Base-by-base conservation (phyloP, 2,888 invertebrate species). In the Catocala fraxini region DNA sequence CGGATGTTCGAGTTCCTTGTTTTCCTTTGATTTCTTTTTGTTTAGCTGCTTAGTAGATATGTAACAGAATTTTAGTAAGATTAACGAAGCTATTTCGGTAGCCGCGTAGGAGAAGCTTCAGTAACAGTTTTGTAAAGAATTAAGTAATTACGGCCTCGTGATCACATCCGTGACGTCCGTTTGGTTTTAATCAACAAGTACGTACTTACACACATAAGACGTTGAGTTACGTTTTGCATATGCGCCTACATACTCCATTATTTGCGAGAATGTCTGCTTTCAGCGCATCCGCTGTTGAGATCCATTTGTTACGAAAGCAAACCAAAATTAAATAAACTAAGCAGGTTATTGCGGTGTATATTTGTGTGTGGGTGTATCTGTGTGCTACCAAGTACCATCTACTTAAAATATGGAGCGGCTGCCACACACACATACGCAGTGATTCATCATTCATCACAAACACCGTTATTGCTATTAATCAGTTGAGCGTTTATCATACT, bases 111-210 rank as follows among this genome's bases (percentile, higher is more conserved):
- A 57, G 49, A 56, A 58, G 57, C 11, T 61, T 56, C 42, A 41
- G n/a, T n/a, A n/a, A n/a, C 51, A 52, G 61, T 73, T 64, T 59
- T 42, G 55, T 67, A 6, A 52, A 33, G 48, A 56, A 43, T 70
- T 58, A 54, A 59, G 56, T 61, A 71, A 59, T 63, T 42, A 57
- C 54, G 70, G 65, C 68, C 70, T 71, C 71, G 71, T 69, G 70
- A 69, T 69, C 71, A 65, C 65, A 68, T 69, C 66, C 78, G 70
- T 77, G 71, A 77, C 79, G 79, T 71, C 34, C 61, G 61, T 66
- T 65, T 60, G 46, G 52, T 51, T 64, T 46, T 45, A 63, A 51
- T 55, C 58, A 56, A 61, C 46, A 52, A 60, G 42, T 51, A 51
- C 49, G 11, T 35, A n/a, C n/a, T n/a, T n/a, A n/a, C n/a, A 12